Percentiles rank a stretch among this genome's conserved stretches.
Evolutionary conservation across 2,797 vertebrate genomes (phyloP).

Genomic region (Decapterus maruadsi): DNA sequence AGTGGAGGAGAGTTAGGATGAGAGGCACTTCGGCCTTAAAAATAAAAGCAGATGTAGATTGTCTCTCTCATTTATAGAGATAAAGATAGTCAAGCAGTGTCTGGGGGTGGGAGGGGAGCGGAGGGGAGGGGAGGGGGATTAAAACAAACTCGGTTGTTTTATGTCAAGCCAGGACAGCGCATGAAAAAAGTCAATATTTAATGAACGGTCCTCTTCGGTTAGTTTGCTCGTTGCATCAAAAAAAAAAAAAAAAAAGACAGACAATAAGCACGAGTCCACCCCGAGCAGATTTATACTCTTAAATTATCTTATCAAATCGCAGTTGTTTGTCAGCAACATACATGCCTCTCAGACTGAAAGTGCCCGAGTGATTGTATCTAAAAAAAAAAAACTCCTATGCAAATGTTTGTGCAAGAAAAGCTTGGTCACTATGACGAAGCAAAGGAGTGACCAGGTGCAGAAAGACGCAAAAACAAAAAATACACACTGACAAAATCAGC

Average conservation of each 20-base stretch:
- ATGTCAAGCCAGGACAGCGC: background rate
- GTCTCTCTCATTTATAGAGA: conserved; percentile 15
- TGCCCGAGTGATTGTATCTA: too few relatives aligned
- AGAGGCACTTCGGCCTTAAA: conserved; percentile 42
- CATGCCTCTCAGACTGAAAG: background rate
- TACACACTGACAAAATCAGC: background rate
- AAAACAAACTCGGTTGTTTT: background rate
- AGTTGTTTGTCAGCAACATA: background rate
- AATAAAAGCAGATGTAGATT: conserved; percentile 33
- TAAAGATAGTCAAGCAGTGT: conserved; percentile 17
- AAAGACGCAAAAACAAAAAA: background rate
- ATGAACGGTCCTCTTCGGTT: background rate
- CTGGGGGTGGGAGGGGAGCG: background rate
- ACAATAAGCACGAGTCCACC: background rate
- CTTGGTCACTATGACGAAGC: background rate
- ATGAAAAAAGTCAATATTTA: background rate
- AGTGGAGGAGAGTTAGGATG: conserved; percentile 37
- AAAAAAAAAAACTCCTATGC: background rate
- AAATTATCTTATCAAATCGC: conserved; percentile 9
- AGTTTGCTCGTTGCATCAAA: background rate
- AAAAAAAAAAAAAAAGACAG: background rate
- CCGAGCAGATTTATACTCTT: background rate
- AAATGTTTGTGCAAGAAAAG: background rate
- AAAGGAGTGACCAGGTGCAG: background rate
- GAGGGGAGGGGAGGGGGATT: too few relatives aligned